Base-by-base conservation (phyloP, 37 sponge, comb jelly and placozoan genomes). In the Crambe crambe region DNA sequence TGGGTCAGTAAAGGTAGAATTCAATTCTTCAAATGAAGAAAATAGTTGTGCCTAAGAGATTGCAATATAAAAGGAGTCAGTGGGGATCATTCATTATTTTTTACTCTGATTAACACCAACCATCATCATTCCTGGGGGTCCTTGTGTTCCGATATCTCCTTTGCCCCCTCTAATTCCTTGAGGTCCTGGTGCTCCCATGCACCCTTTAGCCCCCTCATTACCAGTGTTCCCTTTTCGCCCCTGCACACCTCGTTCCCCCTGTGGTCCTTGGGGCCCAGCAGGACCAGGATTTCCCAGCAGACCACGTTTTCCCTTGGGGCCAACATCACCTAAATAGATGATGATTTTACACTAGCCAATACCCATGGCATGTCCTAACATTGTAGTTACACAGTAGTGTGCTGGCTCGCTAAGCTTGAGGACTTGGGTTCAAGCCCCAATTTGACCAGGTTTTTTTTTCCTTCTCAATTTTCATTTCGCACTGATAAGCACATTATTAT, bases 221-320 rank as follows among this genome's bases (percentile, higher is more conserved):
- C 59, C 59, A 58, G 20, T 12, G n/a, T n/a, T n/a, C n/a, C n/a
- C n/a, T n/a, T n/a, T n/a, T 58, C 26, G 59, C 59, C 59, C 59
- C 25, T 12, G 6, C 25, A 58, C 59, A 12, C 59, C 59, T 12
- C 25, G 21, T 58, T 58, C 25, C 21, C 59, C 59, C 25, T 3
- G 21, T 12, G 25, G 8, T 26, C 59, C 59, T n/a, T n/a, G n/a
- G n/a, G n/a, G n/a, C n/a, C n/a, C n/a, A n/a, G n/a, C n/a, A n/a
- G n/a, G n/a, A n/a, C 51, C 51, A 15, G 51, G 51, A 12, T 47
- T 12, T 47, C 51, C 51, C 12, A 15, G 51, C 6, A 12, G 51
- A 47, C 51, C 51, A 6, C 12, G 51, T 47, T 6, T 6, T 47
- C 51, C 51, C 51, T 15, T 12, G 51, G 51, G 12, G 6, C 51